These are phyloP conservation scores for Darwinula stevensoni DNA, from an alignment of 2,888 invertebrate species.

Conservation along the genomic window DNA sequence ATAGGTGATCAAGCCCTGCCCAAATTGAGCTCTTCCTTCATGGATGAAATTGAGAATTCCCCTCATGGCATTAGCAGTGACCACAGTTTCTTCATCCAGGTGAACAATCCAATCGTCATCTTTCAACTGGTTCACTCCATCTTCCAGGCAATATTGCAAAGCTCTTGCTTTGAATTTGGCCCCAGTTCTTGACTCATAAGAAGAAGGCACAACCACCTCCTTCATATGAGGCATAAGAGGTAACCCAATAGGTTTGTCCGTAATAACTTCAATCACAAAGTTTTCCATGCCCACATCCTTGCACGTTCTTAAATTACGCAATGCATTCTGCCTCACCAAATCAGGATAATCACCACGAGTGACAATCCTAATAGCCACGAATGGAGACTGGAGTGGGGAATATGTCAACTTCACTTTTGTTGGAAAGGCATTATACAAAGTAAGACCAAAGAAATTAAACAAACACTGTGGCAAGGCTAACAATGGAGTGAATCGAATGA, in stretches of 20 bases:
- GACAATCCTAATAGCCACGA: slow-evolving; percentile 74
- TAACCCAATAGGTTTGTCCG: slow-evolving; percentile 52
- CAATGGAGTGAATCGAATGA: slow-evolving; percentile 45
- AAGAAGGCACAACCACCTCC: slow-evolving; percentile 47
- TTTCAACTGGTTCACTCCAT: slow-evolving; percentile 44
- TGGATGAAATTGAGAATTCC: slow-evolving; percentile 78
- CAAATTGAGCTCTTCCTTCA: slow-evolving; percentile 65
- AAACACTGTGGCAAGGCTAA: slow-evolving; percentile 58
- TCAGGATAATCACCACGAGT: slow-evolving; percentile 81
- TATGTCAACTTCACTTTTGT: slow-evolving; percentile 65
- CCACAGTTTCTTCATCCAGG: slow-evolving; percentile 76
- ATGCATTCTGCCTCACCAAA: slow-evolving; percentile 56
- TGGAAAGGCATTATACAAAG: slow-evolving; percentile 76
- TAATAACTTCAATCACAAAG: slow-evolving; percentile 82
- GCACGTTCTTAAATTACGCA: slow-evolving; percentile 57
- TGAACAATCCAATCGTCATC: slow-evolving; percentile 93
- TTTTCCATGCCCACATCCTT: slow-evolving; percentile 71
- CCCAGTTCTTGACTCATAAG: slow-evolving; percentile 61
- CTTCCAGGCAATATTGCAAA: slow-evolving; percentile 77
- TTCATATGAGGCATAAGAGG: slow-evolving; percentile 14
- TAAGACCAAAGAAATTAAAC: slow-evolving; percentile 57
- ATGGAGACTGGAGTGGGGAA: slow-evolving; percentile 67
- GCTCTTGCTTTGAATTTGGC: slow-evolving; percentile 83
- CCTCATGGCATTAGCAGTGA: slow-evolving; percentile 63
- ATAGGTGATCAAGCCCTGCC: slow-evolving; percentile 82